Evolutionary conservation across 2,113 vertebrate genomes (phyloP), one percentile per base, ranked within the genome.

Genomic region (Tragelaphus buxtoni): DNA sequence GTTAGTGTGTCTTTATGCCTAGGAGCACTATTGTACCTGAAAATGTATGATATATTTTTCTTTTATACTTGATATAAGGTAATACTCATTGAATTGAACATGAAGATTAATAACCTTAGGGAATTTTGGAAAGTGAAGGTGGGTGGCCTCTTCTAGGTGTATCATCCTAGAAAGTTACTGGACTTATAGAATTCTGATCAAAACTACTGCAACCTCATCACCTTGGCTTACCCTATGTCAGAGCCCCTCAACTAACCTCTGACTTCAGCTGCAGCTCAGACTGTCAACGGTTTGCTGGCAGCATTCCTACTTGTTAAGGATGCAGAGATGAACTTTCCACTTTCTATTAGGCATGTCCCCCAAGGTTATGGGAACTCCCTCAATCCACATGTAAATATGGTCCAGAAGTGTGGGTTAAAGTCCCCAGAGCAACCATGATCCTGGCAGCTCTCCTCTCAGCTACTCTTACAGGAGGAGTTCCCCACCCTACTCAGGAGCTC

Each of bases 41-140:
- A 56, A 91, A 91, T 22, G n/a, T 56, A 63, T n/a, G 42, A 56
- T 81, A 81, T 65, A 72, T 16, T 49, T 97, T 94, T 91, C 9
- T 28, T 94, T 93, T n/a, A 82, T n/a, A 32, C 16, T 88, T 91
- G 35, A 74, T 81, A 60, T 58, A 91, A 87, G 20, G 51, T 58
- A 90, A 42, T 93, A 63, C 2, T 88, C 58, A 47, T 30, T 63
- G 39, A 86, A 20, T 61, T 65, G 17, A 93, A 93, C 11, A n/a
- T 82, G 60, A 91, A 96, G 55, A 97, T 86, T 18, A 92, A 86
- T 58, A 47, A 93, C 24, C 56, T 89, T 26, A 87, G 20, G n/a
- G 26, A 72, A 91, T 92, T 93, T 63, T 49, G 12, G 18, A 42
- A 92, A 86, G 35, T 53, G 16, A 88, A 93, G 35, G 28, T 6